Evolutionary conservation across 2,113 vertebrate genomes (phyloP), one percentile per base, ranked within the genome.

Genomic region (Onychorhynchus coronatus): DNA sequence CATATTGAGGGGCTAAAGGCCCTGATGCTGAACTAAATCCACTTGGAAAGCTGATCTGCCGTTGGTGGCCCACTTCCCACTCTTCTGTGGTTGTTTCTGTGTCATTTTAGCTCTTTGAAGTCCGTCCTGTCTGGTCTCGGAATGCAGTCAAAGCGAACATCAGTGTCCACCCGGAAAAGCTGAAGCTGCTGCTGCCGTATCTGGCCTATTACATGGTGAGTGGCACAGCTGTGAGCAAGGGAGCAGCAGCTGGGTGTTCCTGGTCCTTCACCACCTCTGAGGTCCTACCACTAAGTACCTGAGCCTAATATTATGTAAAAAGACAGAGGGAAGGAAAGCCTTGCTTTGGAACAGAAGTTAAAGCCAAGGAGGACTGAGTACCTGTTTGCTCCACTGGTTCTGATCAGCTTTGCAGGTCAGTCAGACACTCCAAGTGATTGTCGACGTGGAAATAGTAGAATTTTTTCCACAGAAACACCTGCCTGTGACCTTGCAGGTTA

Each of bases 141-240:
- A 99, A 99, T 5, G 99, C 99, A 0, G 98, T 99, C 85, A 99
- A 99, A 96, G 99, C 99, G 96, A 99, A 99, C 66, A 93, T 99
- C 91, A 98, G 98, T 7, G 66, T 99, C 88, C 99, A 99, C 65
- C 99, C 99, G 0, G 99, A 99, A 70, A 99, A 99, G 93, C 98
- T 99, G 86, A 99, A 99, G 79, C 96, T 99, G 89, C 96, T 99
- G 81, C 97, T 99, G 94, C 99, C 99, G 0, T 98, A 98, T 24
- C 59, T 98, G 85, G 99, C 99, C 68, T 99, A 99, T 94, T 99
- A 99, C 97, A 99, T 99, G 99, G 99, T 99, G 92, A 99, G 98
- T 89, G 21, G 5, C 1, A 2, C 4, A 1, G 11, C 35, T 21
- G 53, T 14, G 55, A 62, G 58, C 25, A 15, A 12, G 53, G 44